Evolutionary conservation across 2,113 vertebrate species (phyloP), one percentile per base, ranked within the genome.

Genomic region (Microtus pennsylvanicus): DNA sequence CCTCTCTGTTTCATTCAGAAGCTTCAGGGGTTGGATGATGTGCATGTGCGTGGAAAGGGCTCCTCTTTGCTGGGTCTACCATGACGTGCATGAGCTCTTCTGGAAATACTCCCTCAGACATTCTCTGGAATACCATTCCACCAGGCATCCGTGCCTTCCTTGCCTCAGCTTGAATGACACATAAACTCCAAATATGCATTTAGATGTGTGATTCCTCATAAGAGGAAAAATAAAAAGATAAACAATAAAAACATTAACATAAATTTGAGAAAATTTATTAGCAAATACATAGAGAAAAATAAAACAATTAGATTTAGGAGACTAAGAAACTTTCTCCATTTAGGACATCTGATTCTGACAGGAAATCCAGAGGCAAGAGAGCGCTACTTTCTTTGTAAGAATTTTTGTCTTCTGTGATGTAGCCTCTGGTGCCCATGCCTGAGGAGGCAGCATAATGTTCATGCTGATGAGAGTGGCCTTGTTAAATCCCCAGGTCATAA

Each of bases 161-260:
- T 91, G 38, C 3, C 4, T 22, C 24, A 33, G 30, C 22, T 82
- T 38, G n/a, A 58, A 19, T 38, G 55, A 65, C 9, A 58, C 24
- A 42, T 38, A 50, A 78, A 86, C 28, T 65, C 28, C 45, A 92
- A 74, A 4, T 6, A n/a, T 22, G 35, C 22, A 11, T n/a, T 81
- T 13, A 12, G 33, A 76, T 30, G 42, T 47, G 30, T 19, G 52
- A 19, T 13, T 95, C 28, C 12, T 72, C 42, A 45, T 5, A 75
- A 28, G 28, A 97, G 16, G 4, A 14, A 89, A 52, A 87, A 52
- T 77, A 82, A 47, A 74, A 63, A 94, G 33, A 21, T 16, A 94
- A 65, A 83, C 80, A 93, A 55, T 10, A 80, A 8, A 94, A 95
- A 61, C 1, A 92, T 50, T 65, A 78, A 65, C 19, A 42, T 33